Evolutionary conservation across 2,888 invertebrate genomes (phyloP).

Genomic region (Rotaria magnacalcarata): DNA sequence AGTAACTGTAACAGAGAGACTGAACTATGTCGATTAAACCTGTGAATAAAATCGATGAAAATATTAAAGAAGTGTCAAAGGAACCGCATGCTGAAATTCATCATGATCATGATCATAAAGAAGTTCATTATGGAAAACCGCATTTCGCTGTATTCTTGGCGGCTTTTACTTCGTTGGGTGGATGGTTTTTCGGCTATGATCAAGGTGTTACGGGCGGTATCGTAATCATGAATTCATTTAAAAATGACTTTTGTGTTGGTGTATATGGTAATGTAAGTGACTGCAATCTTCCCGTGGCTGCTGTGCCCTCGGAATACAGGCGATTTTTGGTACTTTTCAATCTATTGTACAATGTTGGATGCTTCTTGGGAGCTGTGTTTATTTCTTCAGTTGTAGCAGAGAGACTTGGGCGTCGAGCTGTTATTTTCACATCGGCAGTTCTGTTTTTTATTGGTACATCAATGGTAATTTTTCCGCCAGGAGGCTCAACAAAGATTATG

Average conservation of each 20-base stretch:
- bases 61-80: no score
- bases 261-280: not conserved
- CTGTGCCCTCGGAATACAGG: not conserved
- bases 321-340: not conserved
- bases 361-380: not conserved
- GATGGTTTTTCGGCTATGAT: constrained; percentile 4
- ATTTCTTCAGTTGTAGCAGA: not conserved
- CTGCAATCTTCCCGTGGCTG: not conserved
- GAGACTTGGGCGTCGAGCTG: not conserved
- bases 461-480: not conserved
- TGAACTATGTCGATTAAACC: no score
- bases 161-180: not conserved
- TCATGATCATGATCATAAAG: not conserved
- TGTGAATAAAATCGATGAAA: no score
- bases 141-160: not conserved
- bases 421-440: not conserved
- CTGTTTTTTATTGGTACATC: not conserved
- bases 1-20: no score
- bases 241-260: not conserved
- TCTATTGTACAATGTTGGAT: not conserved
- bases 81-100: no score
- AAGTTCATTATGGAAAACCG: not conserved
- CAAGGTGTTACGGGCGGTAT: not conserved
- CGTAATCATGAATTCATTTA: no score
- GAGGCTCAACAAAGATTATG: not conserved